These are phyloP conservation scores for Netelia inedita DNA, from an alignment of 2,888 invertebrate genomes.

Conservation along the genomic window DNA sequence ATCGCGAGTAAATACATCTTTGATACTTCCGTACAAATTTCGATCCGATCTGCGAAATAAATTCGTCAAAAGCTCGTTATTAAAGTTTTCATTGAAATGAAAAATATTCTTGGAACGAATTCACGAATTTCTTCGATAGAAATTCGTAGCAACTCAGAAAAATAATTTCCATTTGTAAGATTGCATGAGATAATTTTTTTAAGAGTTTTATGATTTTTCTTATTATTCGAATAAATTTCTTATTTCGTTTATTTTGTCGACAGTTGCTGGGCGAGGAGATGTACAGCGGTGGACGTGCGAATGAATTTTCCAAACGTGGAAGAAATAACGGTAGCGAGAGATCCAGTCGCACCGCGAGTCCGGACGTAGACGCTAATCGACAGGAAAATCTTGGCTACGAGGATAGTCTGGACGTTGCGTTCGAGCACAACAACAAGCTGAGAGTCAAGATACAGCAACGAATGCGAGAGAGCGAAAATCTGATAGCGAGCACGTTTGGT, in stretches of 20 bases:
- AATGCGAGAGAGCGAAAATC: conserved; percentile 83
- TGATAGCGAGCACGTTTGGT: conserved; percentile 81
- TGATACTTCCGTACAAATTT: no score
- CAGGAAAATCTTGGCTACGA: conserved; percentile 82
- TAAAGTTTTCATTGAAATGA: no score
- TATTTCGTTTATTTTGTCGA: no score
- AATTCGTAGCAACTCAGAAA: neutral
- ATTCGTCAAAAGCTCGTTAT: no score
- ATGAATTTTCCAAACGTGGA: conserved; percentile 76
- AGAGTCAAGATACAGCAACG: conserved; percentile 83
- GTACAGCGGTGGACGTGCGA: conserved; percentile 78
- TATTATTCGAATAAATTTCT: neutral
- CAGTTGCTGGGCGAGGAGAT: conserved; percentile 83
- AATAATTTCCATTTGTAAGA: conserved; percentile 17
- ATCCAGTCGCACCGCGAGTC: conserved; percentile 80
- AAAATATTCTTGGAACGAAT: no score
- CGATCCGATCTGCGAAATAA: no score
- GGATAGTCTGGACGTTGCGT: conserved; percentile 83
- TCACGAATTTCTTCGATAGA: no score
- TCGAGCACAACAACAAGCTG: conserved; percentile 83
- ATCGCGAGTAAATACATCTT: no score
- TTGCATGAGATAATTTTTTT: no score
- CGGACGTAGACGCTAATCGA: conserved; percentile 74
- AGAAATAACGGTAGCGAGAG: conserved; percentile 73
- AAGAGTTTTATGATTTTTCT: conserved; percentile 1